Evolutionary conservation across 2,797 vertebrate genomes (phyloP), one percentile per base, ranked within the genome.

Genomic region (Gadopsis bispinosus): DNA sequence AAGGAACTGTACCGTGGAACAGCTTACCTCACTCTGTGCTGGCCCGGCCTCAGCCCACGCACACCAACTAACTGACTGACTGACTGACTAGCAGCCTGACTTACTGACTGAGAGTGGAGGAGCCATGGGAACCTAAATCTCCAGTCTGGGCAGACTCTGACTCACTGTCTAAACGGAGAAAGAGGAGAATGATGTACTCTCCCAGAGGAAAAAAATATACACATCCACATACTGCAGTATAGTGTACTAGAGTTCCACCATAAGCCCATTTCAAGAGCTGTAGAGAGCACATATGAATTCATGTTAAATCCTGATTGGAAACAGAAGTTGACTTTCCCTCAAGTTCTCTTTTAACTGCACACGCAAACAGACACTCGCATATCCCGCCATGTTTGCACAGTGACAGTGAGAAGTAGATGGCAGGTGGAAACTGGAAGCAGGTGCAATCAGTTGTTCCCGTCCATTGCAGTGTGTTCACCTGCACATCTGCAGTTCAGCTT

Each of bases 361-460:
- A 62, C 7, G 3, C 54, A 9, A 14, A 51, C 31, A 35, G 58
- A 51, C 54, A 43, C 59, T 73, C 65, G 69, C 73, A 61, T 61
- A 66, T 50, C 26, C 58, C 26, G 53, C 63, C 31, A 53, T 94
- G 90, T 94, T 94, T 93, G 83, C 86, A 79, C 89, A 91, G 87
- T 64, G 83, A 81, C 69, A 80, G 72, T 41, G 73, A 80, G 85
- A 85, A 73, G 80, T 75, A 77, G 73, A 59, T 53, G 83, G 89
- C 93, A 94, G 94, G 94, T 94, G 93, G 70, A 86, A 87, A 80
- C 71, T 86, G 54, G 77, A 84, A 90, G 90, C 94, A 95, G 94
- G 94, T 94, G 93, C 89, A 88, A 60, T 77, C 81, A 61, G 84
- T 88, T 87, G 84, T 84, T 83, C 84, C 81, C 19, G 22, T 88